phyloP scores from a whole-genome alignment of 2,888 invertebrate species.

The Melinaea marsaeus region DNA sequence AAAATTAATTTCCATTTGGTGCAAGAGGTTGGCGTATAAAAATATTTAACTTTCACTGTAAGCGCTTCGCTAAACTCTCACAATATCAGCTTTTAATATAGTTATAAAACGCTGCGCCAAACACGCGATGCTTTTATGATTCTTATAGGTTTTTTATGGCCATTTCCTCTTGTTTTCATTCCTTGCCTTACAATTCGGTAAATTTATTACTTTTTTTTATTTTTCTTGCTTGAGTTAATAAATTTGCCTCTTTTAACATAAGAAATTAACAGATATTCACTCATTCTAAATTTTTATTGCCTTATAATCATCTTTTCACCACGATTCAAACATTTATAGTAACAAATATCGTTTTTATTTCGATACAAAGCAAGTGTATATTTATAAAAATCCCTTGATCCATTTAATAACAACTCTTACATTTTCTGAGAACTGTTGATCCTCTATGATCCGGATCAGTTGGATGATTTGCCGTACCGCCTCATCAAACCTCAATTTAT shows the following conservation, averaged over 20 bases:
- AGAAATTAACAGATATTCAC: not conserved
- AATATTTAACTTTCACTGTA: slow-evolving; percentile 41
- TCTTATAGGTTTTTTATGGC: slow-evolving; percentile 44
- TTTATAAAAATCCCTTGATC: slow-evolving; percentile 13
- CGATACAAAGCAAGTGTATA: not conserved
- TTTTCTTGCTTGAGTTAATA: not conserved
- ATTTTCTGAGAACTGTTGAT: slow-evolving; percentile 26
- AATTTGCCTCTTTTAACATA: not conserved
- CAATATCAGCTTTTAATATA: slow-evolving; percentile 64
- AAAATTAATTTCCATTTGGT: too few relatives aligned
- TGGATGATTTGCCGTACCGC: slow-evolving; percentile 21
- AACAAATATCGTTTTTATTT: slow-evolving; percentile 1
- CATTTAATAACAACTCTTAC: slow-evolving; percentile 22
- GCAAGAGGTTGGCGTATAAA: slow-evolving; percentile 10
- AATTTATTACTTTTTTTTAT: too few relatives aligned
- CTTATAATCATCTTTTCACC: not conserved
- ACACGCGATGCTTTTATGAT: slow-evolving; percentile 63
- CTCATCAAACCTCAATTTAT: slow-evolving; percentile 28
- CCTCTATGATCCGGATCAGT: slow-evolving; percentile 27
- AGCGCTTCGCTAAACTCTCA: slow-evolving; percentile 38
- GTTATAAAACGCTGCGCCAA: slow-evolving; percentile 59
- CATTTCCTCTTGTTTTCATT: slow-evolving; percentile 38
- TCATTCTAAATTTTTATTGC: not conserved
- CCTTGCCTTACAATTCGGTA: not conserved
- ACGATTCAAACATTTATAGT: not conserved